Conservation (phyloP, 2,888 invertebrate species). For the Stenchaetothrips biformis region DNA sequence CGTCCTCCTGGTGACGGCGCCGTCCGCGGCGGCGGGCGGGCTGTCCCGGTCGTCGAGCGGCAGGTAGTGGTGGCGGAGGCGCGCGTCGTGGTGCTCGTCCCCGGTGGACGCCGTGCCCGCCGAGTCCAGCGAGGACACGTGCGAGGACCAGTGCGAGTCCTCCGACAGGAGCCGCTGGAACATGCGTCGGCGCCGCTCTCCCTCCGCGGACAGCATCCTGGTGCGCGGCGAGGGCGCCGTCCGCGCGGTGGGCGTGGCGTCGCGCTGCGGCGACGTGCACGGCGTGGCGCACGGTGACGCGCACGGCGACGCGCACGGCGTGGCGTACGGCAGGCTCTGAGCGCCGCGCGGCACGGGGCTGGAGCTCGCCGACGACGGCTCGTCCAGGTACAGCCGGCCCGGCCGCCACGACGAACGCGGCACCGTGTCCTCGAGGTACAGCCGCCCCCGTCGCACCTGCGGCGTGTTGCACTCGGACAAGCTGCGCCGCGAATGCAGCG, state of each 20-base stretch:
- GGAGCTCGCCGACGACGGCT: neutral
- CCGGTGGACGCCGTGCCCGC: neutral
- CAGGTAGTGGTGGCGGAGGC: neutral
- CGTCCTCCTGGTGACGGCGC: neutral
- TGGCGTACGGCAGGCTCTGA: constrained; percentile 14
- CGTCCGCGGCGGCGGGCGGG: neutral
- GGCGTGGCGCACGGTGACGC: neutral
- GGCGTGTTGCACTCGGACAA: neutral
- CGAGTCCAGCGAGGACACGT: constrained; percentile 14
- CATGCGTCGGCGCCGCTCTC: neutral
- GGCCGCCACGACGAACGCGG: neutral
- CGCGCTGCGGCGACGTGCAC: too few relatives aligned
- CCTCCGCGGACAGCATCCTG: constrained; percentile 5
- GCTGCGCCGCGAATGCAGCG: neutral
- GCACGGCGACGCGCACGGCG: neutral
- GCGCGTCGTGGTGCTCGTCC: neutral
- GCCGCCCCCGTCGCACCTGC: neutral
- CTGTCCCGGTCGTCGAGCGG: neutral
- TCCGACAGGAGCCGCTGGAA: constrained; percentile 1
- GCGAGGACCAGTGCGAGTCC: constrained; percentile 3
- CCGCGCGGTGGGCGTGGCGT: neutral
- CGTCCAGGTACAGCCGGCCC: constrained; percentile 4
- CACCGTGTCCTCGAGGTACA: neutral
- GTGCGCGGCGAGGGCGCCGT: neutral
- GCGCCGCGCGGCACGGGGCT: neutral